Conservation (phyloP, 2,113 vertebrate genomes). For the Cyanoderma ruficeps region DNA sequence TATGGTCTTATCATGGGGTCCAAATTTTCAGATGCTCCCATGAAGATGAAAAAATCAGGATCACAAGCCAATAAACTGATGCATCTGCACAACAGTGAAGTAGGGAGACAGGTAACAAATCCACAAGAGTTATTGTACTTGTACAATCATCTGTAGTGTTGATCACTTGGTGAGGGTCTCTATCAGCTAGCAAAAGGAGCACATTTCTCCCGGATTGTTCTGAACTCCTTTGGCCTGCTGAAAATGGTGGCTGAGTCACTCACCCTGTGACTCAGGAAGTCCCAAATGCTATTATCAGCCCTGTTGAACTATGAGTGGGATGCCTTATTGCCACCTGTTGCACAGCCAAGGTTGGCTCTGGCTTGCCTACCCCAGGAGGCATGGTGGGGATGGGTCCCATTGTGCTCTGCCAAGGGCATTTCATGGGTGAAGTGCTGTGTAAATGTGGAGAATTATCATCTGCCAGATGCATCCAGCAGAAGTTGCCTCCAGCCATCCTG, state of each 20-base stretch:
- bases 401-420: not conserved
- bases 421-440: accelerated
- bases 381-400: not conserved
- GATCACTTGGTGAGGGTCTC: not conserved
- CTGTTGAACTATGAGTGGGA: not conserved
- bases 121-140: constrained; percentile 62
- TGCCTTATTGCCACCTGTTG: not conserved
- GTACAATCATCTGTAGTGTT: constrained; percentile 54
- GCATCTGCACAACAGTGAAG: constrained; percentile 99
- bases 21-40: constrained; percentile 97
- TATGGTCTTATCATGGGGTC: constrained; percentile 96
- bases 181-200: not conserved
- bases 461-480: not conserved
- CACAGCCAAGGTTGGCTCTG: not conserved
- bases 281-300: not conserved
- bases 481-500: not conserved
- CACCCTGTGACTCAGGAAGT: not conserved
- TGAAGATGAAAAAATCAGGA: constrained; percentile 97
- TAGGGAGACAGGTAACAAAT: constrained; percentile 94
- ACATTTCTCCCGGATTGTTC: not conserved
- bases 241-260: not conserved
- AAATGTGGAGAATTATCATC: not conserved
- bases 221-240: constrained; percentile 32
- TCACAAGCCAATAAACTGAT: constrained; percentile 98
- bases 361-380: not conserved